A percentile compares a stretch with the other conserved stretches of the same genome.
phyloP scores from a whole-genome alignment of 2,888 invertebrate genomes.

The Caenorhabditis sp. region DNA sequence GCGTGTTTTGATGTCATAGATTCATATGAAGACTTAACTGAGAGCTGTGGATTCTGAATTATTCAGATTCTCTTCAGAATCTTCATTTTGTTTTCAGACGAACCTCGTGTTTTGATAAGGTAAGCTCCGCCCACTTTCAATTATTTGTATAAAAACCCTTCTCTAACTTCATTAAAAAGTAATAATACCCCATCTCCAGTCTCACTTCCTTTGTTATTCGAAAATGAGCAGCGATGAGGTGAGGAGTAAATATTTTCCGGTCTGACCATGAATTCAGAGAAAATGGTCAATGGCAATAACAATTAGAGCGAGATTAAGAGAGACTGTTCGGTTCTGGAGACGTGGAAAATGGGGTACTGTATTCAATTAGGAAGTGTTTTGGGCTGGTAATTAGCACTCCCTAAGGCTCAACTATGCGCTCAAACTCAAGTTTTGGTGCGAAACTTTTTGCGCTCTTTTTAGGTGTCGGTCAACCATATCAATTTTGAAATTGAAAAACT shows the following conservation, averaged over 20 bases:
- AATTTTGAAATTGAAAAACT: too few species aligned
- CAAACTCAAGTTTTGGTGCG: too few species aligned
- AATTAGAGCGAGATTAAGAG: not conserved
- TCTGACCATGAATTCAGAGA: not conserved
- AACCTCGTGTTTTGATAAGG: not conserved
- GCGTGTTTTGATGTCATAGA: conserved; percentile 16
- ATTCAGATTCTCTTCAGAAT: not conserved
- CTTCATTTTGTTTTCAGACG: not conserved
- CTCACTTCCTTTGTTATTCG: conserved; percentile 2
- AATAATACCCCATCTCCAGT: not conserved
- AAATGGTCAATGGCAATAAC: conserved; percentile 5
- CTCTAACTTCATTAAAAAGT: not conserved
- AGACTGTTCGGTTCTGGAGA: not conserved
- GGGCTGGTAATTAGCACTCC: too few species aligned
- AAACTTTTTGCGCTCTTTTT: too few species aligned
- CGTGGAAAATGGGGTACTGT: not conserved
- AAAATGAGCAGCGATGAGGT: conserved; percentile 21
- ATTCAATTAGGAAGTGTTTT: not conserved
- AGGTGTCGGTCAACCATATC: too few species aligned
- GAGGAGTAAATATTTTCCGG: conserved; percentile 19
- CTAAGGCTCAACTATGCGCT: too few species aligned
- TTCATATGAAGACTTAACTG: too few species aligned
- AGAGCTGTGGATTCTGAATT: not conserved
- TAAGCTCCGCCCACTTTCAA: not conserved
- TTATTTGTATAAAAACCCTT: not conserved